phyloP scores from a whole-genome alignment of 2,797 vertebrate species.

The Hemitrygon akajei region DNA sequence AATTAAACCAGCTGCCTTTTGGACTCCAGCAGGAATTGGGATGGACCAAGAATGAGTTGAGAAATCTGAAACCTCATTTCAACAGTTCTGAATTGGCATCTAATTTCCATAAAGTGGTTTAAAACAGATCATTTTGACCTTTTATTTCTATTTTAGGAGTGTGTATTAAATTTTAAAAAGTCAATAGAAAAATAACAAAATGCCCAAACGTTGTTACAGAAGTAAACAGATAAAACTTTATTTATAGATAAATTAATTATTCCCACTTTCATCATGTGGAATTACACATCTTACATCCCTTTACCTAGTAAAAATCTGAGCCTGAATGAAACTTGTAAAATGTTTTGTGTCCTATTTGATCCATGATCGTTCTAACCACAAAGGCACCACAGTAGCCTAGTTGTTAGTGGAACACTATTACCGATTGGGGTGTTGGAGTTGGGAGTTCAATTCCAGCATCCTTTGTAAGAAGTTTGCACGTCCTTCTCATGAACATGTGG shows the following conservation, averaged over 20 bases:
- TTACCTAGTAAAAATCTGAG: neutral
- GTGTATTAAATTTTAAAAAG: neutral
- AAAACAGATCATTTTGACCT: neutral
- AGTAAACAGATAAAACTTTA: neutral
- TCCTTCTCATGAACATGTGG: no score
- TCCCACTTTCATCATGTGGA: neutral
- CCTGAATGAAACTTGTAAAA: neutral
- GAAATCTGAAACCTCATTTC: neutral
- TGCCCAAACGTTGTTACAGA: neutral
- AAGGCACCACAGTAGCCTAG: no score
- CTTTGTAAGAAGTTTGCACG: no score
- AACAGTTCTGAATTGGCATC: neutral
- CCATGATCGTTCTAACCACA: neutral
- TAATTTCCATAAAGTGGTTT: constrained; percentile 3
- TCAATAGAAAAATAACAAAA: neutral
- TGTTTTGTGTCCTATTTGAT: neutral
- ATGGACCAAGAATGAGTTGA: neutral
- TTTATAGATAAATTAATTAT: neutral
- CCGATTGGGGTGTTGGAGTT: no score
- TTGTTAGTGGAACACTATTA: no score
- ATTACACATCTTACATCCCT: neutral
- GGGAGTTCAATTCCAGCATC: no score
- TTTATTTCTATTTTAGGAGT: neutral
- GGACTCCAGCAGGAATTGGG: neutral
- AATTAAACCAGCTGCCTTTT: neutral